Conservation (phyloP, 2,797 vertebrate genomes). For the Sebastes trivittatus region DNA sequence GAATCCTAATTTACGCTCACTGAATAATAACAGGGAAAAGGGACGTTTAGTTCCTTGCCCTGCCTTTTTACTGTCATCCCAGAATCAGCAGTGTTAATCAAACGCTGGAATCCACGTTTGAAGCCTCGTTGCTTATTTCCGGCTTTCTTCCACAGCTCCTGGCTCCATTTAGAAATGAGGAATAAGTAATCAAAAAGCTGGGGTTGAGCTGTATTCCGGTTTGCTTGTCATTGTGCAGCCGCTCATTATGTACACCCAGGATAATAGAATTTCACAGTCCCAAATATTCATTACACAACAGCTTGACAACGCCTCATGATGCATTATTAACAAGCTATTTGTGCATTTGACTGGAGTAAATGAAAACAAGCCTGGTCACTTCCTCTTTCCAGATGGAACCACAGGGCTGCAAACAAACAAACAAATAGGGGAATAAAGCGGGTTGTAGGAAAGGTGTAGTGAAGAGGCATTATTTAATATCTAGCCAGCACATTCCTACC, state of each 20-base stretch:
- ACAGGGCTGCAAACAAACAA: background rate
- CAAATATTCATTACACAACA: constrained; percentile 33
- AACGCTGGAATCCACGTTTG: constrained; percentile 13
- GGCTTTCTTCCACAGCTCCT: background rate
- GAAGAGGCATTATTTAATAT: background rate
- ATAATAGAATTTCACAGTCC: constrained; percentile 31
- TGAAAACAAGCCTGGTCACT: background rate
- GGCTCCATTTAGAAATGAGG: constrained; percentile 42
- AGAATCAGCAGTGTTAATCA: constrained; percentile 12
- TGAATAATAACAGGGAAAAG: background rate
- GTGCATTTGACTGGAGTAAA: background rate
- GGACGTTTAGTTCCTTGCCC: too few relatives aligned
- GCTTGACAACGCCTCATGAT: constrained; percentile 7
- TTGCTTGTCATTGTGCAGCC: background rate
- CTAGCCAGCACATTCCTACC: constrained; percentile 2
- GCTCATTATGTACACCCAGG: constrained; percentile 2
- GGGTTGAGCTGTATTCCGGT: background rate
- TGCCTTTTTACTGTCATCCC: constrained; percentile 31
- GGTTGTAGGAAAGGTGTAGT: too few relatives aligned
- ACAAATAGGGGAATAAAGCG: too few relatives aligned
- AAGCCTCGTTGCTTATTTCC: constrained; percentile 10
- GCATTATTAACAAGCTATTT: constrained; percentile 35
- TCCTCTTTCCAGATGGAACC: constrained; percentile 13
- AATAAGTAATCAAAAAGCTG: background rate
- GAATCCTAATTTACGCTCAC: background rate